Evolutionary conservation across 1,140 invertebrate species (phyloP).

Genomic region (Mycetomoellerius zeteki): DNA sequence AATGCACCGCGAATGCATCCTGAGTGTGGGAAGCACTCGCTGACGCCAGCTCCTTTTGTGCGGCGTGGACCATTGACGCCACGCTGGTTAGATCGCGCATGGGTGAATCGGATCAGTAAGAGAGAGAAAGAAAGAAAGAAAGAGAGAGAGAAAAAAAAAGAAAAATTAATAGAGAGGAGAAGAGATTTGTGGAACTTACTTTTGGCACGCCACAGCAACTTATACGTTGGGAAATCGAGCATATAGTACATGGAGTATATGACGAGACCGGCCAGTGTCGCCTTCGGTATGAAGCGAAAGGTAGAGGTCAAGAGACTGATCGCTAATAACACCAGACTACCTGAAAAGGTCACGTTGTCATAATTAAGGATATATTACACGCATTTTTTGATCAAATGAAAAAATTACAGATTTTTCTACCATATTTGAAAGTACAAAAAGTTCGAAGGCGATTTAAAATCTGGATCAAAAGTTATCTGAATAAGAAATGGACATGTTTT

Average conservation of each 20-base stretch:
- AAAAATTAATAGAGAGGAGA: neutral
- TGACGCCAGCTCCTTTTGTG: conserved; percentile 34
- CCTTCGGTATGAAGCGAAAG: conserved; percentile 92
- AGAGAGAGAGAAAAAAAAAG: neutral
- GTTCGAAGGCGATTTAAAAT: no score
- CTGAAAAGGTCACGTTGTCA: conserved; percentile 81
- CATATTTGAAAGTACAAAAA: no score
- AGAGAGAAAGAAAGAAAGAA: neutral
- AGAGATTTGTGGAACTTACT: conserved; percentile 88
- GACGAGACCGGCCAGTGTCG: conserved; percentile 91
- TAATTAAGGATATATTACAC: neutral
- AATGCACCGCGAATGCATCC: conserved; percentile 26
- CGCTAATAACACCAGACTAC: conserved; percentile 90
- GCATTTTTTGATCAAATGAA: no score
- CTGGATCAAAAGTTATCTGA: no score
- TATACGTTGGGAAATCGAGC: conserved; percentile 92
- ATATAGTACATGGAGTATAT: conserved; percentile 92
- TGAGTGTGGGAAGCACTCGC: conserved; percentile 22
- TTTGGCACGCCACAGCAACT: conserved; percentile 92
- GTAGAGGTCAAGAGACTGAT: conserved; percentile 90
- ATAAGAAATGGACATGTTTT: no score
- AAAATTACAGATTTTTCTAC: no score
- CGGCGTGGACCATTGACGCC: neutral
- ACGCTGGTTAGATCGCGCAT: neutral
- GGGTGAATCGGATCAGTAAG: neutral